Conservation (phyloP, 2,797 vertebrate genomes). For the Melanotaenia parkinsoni region DNA sequence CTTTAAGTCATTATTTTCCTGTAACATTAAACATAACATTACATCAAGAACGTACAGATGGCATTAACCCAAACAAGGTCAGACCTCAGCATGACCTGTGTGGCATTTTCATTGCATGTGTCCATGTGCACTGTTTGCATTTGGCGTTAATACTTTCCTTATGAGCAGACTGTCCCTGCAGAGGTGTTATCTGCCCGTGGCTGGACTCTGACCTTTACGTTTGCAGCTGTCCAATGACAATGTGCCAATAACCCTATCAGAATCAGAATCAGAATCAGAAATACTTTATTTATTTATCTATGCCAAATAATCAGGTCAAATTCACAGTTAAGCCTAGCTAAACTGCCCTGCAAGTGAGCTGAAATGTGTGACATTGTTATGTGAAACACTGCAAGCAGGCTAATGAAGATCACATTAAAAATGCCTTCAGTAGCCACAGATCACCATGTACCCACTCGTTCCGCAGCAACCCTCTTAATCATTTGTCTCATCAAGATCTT, state of each 20-base stretch:
- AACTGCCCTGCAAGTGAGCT: slow-evolving; percentile 37
- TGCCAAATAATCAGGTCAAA: slow-evolving; percentile 62
- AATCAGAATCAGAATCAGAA: too few species aligned
- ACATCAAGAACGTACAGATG: slow-evolving; percentile 29
- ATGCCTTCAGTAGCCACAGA: slow-evolving; percentile 34
- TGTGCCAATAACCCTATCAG: slow-evolving; percentile 26
- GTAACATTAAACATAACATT: slow-evolving; percentile 13
- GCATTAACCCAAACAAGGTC: slow-evolving; percentile 46
- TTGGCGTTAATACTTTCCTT: slow-evolving; percentile 43
- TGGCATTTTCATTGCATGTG: background rate
- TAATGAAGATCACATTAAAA: slow-evolving; percentile 33
- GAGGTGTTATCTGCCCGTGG: slow-evolving; percentile 55
- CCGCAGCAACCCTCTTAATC: slow-evolving; percentile 22
- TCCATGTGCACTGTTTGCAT: slow-evolving; percentile 7
- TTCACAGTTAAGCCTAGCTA: slow-evolving; percentile 35
- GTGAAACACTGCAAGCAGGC: slow-evolving; percentile 18
- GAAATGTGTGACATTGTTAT: slow-evolving; percentile 24
- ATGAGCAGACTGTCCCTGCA: slow-evolving; percentile 35
- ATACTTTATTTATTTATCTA: too few species aligned
- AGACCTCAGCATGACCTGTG: slow-evolving; percentile 12
- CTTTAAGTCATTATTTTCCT: slow-evolving; percentile 30
- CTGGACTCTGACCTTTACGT: slow-evolving; percentile 60
- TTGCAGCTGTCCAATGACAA: slow-evolving; percentile 36
- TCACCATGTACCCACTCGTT: slow-evolving; percentile 1
- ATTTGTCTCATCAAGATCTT: slow-evolving; percentile 51